Conservation (phyloP, 2,888 invertebrate genomes). For the Polymixis flavicincta region DNA sequence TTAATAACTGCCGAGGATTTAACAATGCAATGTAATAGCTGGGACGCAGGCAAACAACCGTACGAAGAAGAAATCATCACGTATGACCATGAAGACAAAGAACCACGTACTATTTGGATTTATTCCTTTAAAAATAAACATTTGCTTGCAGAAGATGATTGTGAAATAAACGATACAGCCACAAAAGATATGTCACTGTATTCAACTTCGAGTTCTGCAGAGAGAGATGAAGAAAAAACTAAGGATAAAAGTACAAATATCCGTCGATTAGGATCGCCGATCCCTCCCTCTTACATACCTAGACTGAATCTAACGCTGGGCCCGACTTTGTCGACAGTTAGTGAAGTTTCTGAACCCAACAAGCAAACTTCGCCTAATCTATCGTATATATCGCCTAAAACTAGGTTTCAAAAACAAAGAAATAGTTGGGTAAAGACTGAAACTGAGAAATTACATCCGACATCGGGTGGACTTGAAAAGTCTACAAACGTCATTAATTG, state of each 20-base stretch:
- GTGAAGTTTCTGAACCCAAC: constrained; percentile 80
- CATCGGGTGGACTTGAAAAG: constrained; percentile 59
- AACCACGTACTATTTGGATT: constrained; percentile 81
- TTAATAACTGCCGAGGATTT: constrained; percentile 59
- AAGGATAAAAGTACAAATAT: constrained; percentile 54
- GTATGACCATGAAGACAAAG: constrained; percentile 69
- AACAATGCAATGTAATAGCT: constrained; percentile 50
- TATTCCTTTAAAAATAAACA: constrained; percentile 83
- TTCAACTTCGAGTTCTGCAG: constrained; percentile 69
- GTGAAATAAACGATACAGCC: constrained; percentile 70
- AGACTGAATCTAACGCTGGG: constrained; percentile 77
- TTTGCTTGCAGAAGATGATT: constrained; percentile 74
- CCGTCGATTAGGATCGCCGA: constrained; percentile 76
- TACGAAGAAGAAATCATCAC: constrained; percentile 68
- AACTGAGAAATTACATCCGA: constrained; percentile 42
- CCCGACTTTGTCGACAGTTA: constrained; percentile 81
- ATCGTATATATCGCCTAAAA: constrained; percentile 58
- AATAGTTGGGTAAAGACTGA: constrained; percentile 76
- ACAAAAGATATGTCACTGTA: constrained; percentile 68
- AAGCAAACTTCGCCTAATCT: constrained; percentile 62
- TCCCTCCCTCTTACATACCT: constrained; percentile 76
- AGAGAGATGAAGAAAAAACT: constrained; percentile 66
- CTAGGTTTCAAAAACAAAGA: constrained; percentile 62
- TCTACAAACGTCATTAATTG: constrained; percentile 72
- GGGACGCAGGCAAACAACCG: constrained; percentile 61